Conservation (phyloP, 2,888 invertebrate genomes). For the Plebejus anna region DNA sequence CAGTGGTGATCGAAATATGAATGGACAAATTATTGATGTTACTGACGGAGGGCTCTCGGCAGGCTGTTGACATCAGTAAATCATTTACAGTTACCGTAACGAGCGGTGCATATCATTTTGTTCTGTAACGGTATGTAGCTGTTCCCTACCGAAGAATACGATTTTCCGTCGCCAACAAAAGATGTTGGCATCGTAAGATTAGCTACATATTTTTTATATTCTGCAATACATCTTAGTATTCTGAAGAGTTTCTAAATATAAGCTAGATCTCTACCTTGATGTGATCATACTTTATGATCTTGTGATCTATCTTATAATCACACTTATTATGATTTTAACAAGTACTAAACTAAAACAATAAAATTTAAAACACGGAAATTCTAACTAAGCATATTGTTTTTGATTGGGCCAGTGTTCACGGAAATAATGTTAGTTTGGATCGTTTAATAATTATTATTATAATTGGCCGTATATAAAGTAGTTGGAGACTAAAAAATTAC, state of each 20-base stretch:
- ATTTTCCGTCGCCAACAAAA: neutral
- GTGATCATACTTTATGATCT: neutral
- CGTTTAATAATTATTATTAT: neutral
- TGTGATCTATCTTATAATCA: neutral
- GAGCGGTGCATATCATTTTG: slow-evolving; percentile 19
- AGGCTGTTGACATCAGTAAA: slow-evolving; percentile 18
- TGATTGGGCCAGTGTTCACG: neutral
- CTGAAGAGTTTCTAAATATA: neutral
- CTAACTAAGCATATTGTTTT: neutral
- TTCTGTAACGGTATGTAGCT: slow-evolving; percentile 12
- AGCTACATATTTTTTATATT: neutral
- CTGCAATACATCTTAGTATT: neutral
- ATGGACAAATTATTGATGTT: neutral
- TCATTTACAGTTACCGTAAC: slow-evolving; percentile 22
- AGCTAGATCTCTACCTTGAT: neutral
- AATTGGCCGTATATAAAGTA: neutral
- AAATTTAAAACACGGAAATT: neutral
- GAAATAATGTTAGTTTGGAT: neutral
- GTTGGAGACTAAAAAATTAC: neutral
- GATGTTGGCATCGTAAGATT: neutral
- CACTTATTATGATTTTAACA: neutral
- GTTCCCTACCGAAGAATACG: neutral
- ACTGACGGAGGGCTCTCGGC: slow-evolving; percentile 1
- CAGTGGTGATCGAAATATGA: slow-evolving; percentile 1
- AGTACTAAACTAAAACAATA: neutral